These are phyloP conservation scores for Mungos mungo DNA, from an alignment of 2,113 vertebrate genomes.

Conservation along the genomic window DNA sequence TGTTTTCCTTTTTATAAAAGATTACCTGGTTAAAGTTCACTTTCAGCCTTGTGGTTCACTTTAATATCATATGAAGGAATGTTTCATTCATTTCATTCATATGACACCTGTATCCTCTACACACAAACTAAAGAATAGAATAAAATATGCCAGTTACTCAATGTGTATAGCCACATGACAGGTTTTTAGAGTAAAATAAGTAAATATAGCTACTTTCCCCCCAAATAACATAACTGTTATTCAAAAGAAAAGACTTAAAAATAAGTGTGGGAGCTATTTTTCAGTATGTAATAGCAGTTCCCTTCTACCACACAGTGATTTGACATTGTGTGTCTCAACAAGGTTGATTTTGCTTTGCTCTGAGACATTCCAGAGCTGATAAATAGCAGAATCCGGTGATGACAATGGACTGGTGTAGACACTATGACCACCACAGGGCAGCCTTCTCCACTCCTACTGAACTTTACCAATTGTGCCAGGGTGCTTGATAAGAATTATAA, in stretches of 20 bases:
- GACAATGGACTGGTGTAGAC: background rate
- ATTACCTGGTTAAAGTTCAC: background rate
- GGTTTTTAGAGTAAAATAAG: background rate
- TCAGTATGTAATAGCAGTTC: background rate
- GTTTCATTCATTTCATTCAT: background rate
- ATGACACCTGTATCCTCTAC: background rate
- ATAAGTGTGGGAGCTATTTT: background rate
- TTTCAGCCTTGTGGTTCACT: background rate
- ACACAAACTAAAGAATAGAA: background rate
- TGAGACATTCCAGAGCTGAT: background rate
- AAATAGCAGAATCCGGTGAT: background rate
- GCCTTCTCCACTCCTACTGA: background rate
- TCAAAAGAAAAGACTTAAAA: background rate
- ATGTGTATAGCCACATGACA: background rate
- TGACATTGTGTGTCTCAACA: background rate
- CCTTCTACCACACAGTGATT: background rate
- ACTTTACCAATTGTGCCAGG: background rate
- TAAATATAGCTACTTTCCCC: too few relatives aligned
- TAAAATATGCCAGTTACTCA: background rate
- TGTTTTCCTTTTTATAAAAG: background rate
- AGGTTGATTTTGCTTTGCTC: background rate
- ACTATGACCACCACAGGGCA: background rate
- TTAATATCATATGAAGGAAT: background rate
- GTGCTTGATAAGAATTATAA: background rate
- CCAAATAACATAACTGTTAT: background rate